A percentile compares a stretch with the other conserved stretches of the same genome.
Conservation (phyloP, 2,113 vertebrate species). For the Petrocephalus zakoni region DNA sequence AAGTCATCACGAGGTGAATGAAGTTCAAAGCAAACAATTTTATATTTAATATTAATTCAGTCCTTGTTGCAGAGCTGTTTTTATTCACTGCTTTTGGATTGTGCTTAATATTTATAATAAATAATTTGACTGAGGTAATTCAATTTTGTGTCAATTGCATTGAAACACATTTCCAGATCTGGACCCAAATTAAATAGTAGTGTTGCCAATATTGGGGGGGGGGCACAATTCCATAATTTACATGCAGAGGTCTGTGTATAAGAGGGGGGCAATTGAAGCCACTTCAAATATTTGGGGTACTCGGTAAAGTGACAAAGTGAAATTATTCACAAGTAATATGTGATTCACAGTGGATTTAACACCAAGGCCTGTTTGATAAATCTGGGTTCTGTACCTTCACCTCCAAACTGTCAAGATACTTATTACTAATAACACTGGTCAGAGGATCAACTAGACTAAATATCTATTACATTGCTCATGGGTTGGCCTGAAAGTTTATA, state of each 20-base stretch:
- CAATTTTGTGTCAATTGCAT: not conserved
- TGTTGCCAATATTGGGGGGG: not conserved
- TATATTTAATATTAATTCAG: slow-evolving; percentile 8
- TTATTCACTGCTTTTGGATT: not conserved
- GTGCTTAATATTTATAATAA: slow-evolving; percentile 7
- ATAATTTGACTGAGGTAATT: not conserved
- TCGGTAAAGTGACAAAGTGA: not conserved
- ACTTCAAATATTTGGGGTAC: too few species aligned
- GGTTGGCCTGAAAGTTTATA: not conserved
- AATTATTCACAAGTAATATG: not conserved
- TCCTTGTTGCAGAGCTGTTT: not conserved
- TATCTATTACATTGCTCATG: not conserved
- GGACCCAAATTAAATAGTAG: not conserved
- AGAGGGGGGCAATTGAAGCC: too few species aligned
- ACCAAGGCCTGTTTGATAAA: not conserved
- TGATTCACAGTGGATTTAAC: not conserved
- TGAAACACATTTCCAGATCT: not conserved
- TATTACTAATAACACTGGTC: not conserved
- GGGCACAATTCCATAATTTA: not conserved
- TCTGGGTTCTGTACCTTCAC: not conserved
- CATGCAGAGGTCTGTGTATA: not conserved
- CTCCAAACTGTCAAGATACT: not conserved
- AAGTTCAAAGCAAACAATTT: not conserved
- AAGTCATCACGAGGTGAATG: not conserved
- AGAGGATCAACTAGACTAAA: not conserved